Base-by-base conservation (phyloP, 1,140 invertebrate genomes). In the Metopolophium dirhodum region DNA sequence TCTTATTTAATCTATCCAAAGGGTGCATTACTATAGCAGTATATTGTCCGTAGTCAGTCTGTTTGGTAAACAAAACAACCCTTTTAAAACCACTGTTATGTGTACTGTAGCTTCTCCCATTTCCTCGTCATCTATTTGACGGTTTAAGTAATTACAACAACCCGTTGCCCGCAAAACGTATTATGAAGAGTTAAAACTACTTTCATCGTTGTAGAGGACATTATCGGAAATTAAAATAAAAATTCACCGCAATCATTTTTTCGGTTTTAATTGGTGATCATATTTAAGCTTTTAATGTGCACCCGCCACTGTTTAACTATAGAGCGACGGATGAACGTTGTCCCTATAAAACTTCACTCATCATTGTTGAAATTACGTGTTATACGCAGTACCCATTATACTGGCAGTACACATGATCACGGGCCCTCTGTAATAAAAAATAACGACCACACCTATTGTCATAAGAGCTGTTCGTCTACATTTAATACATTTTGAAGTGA, bases 61-160 rank as follows among this genome's bases (percentile, higher is more conserved):
- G 90, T 91, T 82, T 82, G 47, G 90, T 49, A 92, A 92, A 92
- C 90, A 92, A 83, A 92, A 92, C 68, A 83, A 92, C 90, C 90
- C 90, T 92, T 92, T 83, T 82, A 77, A 91, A 91, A 91, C 90
- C 41, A 37, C 88, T 23, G 49, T 89, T 54, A 89, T 89, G 49
- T 30, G 23, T 41, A 57, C 14, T 54, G 18, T 41, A 30, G 88
- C 26, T 90, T 45, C n/a, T 26, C 61, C 61, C 45, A 47, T 82
- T 91, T 91, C 61, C 45, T 77, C 68, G n/a, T 35, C 35, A 35
- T 49, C n/a, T 35, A n/a, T 51, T 83, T 92, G 90, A 92, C 47
- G 90, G 90, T 57, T 92, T 92, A 92, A 92, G 68, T 92, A 92
- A 92, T 92, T 92, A 83, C 61, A 91, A 54, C 35, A 57, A 89